Evolutionary conservation across 2,888 invertebrate species (phyloP), one percentile per base, ranked within the genome.

Genomic region (Nomada fabriciana): DNA sequence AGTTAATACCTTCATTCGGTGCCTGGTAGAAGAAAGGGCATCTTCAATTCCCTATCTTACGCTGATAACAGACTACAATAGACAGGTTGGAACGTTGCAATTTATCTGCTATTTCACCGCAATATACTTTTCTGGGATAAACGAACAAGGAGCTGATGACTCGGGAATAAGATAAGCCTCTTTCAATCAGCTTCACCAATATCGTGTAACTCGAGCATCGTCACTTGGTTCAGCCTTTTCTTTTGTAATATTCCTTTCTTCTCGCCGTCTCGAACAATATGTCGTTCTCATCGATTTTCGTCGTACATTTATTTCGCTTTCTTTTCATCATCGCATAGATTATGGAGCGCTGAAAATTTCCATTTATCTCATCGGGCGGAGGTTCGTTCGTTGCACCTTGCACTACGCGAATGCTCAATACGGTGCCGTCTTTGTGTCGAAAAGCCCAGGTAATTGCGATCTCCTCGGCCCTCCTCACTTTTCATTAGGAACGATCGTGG

Each of bases 381-480:
- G n/a, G 53, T 53, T 67, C 20, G 53, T 36, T 53, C 36, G 18
- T 50, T 50, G 42, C 50, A 10, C 20, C 18, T 64, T 64, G 2
- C 2, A 50, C 25, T 29, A 11, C 18, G 25, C 29, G 36, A 67
- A 20, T 29, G 11, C 52, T 29, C 36, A 9, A 13, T 36, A 36
- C 60, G 60, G 36, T n/a, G 20, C 47, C 3, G 2, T 63, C 13
- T 52, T 50, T 20, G 47, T 52, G 23, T 3, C 23, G 13, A 9
- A 3, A 20, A 42, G n/a, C 25, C 4, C 42, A 53, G 20, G 11
- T 61, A 71, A 71, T 61, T 71, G 52, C 71, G 36, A 50, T 52
- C 36, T 15, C 9, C n/a, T 23, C 20, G 9, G 11, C 15, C 18
- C 18, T 61, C 36, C 20, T 15, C 15, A 42, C 18, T 15, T 63